Base-by-base conservation (phyloP, 2,888 invertebrate species). In the Tetranychus piercei region DNA sequence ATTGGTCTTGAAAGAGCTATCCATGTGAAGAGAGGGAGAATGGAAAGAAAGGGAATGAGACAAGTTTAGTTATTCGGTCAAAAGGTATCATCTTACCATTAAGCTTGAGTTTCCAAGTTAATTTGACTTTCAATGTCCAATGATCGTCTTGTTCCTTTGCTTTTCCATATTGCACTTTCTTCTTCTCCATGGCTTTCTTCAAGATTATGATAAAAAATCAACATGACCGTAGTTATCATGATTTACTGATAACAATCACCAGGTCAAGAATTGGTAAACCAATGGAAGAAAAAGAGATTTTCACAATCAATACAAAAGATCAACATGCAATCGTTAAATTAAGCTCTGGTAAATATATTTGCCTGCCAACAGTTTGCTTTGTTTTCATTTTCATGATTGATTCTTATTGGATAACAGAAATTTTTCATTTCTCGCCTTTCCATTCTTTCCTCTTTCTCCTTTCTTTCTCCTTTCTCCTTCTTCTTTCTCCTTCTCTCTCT, bases 21-120 rank as follows among this genome's bases (percentile, higher is more conserved):
- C 9, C 9, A 9, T 6, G 2, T 55, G 11, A 55, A 15, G 55
- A 55, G 7, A 15, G 34, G 34, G 34, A 55, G 15, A 55, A 55
- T 5, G 55, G 6, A 55, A 55, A 15, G 15, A 9, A 55, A 55
- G 55, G 5, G 34, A 34, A 55, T 55, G 55, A 55, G 15, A 9
- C 9, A 55, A 55, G 55, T 55, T 55, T 15, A 55, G 15, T 15
- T 55, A 55, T 55, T 55, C 55, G 55, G 55, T 55, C 55, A 55
- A 55, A 55, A 55, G 55, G 55, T 55, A 55, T 55, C 55, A 55
- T 55, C 55, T 55, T 55, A 55, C 55, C 55, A 55, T 55, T 55
- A 55, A 15, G 55, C 55, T 55, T 55, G 11, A 55, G 15, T 55
- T 55, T 55, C 55, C 55, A 55, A 15, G 55, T 55, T 55, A 55